These are phyloP conservation scores for Adrianichthys oophorus DNA, from an alignment of 2,797 vertebrate species.

Conservation along the genomic window DNA sequence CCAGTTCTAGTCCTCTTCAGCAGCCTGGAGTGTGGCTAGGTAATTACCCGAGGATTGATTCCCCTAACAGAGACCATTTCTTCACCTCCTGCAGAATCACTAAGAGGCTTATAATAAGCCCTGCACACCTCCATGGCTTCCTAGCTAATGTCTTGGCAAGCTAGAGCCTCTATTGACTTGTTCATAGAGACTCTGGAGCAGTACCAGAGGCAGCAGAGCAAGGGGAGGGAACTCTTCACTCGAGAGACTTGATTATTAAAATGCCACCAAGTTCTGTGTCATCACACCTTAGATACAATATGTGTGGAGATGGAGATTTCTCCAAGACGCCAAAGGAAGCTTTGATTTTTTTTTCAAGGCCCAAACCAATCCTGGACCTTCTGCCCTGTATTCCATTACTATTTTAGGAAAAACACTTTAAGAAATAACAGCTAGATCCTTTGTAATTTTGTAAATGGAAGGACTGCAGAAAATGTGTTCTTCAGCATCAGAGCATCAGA, in stretches of 20 bases:
- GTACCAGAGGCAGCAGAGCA: constrained; percentile 37
- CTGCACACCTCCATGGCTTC: constrained; percentile 71
- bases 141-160: constrained; percentile 61
- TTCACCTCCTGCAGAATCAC: constrained; percentile 72
- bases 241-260: constrained; percentile 48
- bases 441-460: constrained; percentile 3
- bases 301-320: constrained; percentile 17
- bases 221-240: constrained; percentile 45
- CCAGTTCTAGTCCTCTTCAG: constrained; percentile 39
- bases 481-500: constrained; percentile 43
- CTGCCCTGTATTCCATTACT: constrained; percentile 29
- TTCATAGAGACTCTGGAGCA: constrained; percentile 73
- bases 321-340: constrained; percentile 32
- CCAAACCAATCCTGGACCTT: constrained; percentile 58
- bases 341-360: constrained; percentile 23
- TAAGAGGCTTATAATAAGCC: constrained; percentile 80
- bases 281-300: constrained; percentile 41
- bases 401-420: constrained; percentile 23
- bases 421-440: constrained; percentile 12
- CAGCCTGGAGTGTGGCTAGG: constrained; percentile 57
- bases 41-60: constrained; percentile 74
- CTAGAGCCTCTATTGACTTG: constrained; percentile 73
- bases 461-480: background rate
- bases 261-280: constrained; percentile 53
- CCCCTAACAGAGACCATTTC: constrained; percentile 73